These are phyloP conservation scores for Karalla daura DNA, from an alignment of 2,797 vertebrate genomes.

Conservation along the genomic window DNA sequence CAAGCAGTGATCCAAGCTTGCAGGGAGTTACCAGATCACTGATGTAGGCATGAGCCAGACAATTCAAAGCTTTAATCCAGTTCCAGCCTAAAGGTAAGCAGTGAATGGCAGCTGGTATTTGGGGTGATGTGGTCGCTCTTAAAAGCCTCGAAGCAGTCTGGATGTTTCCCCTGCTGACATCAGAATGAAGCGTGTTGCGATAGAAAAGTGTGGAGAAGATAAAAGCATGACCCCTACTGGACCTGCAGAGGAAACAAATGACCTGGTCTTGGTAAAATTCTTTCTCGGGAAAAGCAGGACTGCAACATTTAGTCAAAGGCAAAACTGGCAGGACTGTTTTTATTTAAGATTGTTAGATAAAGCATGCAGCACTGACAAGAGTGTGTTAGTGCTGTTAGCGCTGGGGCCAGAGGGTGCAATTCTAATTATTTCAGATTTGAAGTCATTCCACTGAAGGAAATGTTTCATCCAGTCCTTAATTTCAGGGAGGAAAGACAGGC, in stretches of 20 bases:
- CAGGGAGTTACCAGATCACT: background rate
- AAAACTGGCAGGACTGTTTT: background rate
- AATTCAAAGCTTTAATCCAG: background rate
- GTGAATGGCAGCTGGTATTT: background rate
- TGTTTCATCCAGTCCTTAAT: background rate
- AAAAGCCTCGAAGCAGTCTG: background rate
- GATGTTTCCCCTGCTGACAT: background rate
- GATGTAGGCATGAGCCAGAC: no score
- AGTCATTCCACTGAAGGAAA: background rate
- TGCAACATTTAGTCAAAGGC: background rate
- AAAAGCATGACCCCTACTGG: background rate
- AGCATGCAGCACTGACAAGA: no score
- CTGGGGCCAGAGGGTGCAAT: background rate
- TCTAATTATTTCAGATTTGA: background rate
- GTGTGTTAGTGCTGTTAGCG: background rate
- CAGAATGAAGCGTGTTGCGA: background rate
- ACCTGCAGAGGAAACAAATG: background rate
- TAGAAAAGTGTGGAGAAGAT: background rate
- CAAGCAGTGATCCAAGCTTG: background rate
- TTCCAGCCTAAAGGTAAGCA: no score
- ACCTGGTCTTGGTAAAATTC: background rate
- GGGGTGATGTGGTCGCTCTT: background rate
- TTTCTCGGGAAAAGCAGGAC: background rate
- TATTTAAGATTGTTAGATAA: background rate
- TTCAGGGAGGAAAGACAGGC: background rate